Conservation (phyloP, 2,888 invertebrate genomes). For the Drosophila tripunctata region DNA sequence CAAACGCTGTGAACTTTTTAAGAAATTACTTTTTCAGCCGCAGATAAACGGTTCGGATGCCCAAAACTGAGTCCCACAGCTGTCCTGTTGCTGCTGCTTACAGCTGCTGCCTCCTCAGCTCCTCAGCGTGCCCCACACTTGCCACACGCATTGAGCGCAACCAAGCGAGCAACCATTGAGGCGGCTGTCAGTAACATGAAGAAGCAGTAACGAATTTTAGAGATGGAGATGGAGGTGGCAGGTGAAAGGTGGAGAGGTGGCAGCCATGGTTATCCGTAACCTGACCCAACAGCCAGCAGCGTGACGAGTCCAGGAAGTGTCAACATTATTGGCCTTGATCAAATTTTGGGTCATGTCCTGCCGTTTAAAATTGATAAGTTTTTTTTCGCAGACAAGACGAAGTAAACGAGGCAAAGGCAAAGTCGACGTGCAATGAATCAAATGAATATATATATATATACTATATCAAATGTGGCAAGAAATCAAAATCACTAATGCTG, state of each 20-base stretch:
- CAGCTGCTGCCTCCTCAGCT: conserved; percentile 44
- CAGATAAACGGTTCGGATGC: conserved; percentile 55
- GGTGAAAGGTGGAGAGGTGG: conserved; percentile 15
- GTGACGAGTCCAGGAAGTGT: conserved; percentile 38
- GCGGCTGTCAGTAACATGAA: conserved; percentile 44
- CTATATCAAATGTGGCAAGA: conserved; percentile 4
- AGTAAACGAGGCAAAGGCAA: not conserved
- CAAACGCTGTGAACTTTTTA: conserved; percentile 56
- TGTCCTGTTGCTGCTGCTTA: conserved; percentile 5
- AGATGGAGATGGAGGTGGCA: not conserved
- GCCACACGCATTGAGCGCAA: conserved; percentile 37
- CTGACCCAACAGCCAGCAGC: conserved; percentile 36
- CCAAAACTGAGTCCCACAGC: conserved; percentile 6
- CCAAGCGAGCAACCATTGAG: conserved; percentile 38
- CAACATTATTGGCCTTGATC: conserved; percentile 63
- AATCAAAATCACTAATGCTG: conserved; percentile 34
- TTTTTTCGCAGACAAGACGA: conserved; percentile 18
- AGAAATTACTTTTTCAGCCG: conserved; percentile 70
- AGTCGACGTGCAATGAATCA: conserved; percentile 59
- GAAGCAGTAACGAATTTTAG: conserved; percentile 2
- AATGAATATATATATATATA: conserved; percentile 26
- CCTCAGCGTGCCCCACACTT: too few relatives aligned
- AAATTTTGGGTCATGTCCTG: conserved; percentile 31
- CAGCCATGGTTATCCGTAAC: conserved; percentile 21
- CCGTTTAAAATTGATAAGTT: conserved; percentile 36